These are phyloP conservation scores for Tiliacea aurago DNA, from an alignment of 2,888 invertebrate genomes.

Conservation along the genomic window DNA sequence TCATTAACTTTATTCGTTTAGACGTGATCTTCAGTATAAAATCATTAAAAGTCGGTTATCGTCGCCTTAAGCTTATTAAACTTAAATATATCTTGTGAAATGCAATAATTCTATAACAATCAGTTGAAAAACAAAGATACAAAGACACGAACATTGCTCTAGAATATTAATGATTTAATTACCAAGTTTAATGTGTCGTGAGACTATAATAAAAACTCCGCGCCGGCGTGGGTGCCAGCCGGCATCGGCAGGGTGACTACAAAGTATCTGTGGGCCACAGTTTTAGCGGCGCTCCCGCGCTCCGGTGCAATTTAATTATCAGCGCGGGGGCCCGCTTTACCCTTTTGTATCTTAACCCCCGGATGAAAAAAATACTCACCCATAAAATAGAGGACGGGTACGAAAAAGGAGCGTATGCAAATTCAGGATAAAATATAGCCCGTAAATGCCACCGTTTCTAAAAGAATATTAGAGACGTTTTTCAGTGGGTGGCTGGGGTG, in stretches of 20 bases:
- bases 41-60: too few relatives aligned
- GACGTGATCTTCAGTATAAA: too few relatives aligned
- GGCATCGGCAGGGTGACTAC: slow-evolving; percentile 36
- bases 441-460: slow-evolving; percentile 92
- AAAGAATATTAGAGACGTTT: slow-evolving; percentile 91
- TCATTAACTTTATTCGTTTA: too few relatives aligned
- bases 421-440: slow-evolving; percentile 91
- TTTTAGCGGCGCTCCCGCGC: slow-evolving; percentile 60
- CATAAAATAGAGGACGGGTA: slow-evolving; percentile 91
- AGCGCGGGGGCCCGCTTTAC: slow-evolving; percentile 88
- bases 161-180: slow-evolving; percentile 80
- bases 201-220: slow-evolving; percentile 63
- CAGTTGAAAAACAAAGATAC: slow-evolving; percentile 57
- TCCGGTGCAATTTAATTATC: slow-evolving; percentile 90
- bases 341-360: slow-evolving; percentile 91
- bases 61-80: background rate
- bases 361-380: slow-evolving; percentile 90
- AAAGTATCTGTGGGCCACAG: slow-evolving; percentile 57
- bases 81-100: background rate
- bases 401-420: slow-evolving; percentile 91
- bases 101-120: slow-evolving; percentile 18
- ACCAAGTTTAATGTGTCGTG: slow-evolving; percentile 77
- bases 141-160: slow-evolving; percentile 62
- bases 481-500: slow-evolving; percentile 90
- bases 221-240: slow-evolving; percentile 38